Evolutionary conservation across 2,113 vertebrate species (phyloP).

Genomic region (Syngnathoides biaculeatus): DNA sequence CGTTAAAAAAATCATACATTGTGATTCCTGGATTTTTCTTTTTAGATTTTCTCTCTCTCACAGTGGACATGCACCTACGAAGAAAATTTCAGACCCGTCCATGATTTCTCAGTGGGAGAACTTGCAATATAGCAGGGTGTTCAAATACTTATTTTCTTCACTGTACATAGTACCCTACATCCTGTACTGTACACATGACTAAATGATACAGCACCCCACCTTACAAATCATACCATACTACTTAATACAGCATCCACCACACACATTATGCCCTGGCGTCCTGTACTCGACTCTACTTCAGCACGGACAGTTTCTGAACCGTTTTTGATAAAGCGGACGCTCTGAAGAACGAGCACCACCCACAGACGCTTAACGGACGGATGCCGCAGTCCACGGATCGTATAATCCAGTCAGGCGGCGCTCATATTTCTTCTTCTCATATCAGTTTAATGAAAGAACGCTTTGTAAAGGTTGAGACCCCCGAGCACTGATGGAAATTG

Average conservation of each 20-base stretch:
- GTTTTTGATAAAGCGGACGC: not conserved
- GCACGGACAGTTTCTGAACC: not conserved
- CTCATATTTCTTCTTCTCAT: not conserved
- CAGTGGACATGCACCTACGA: too few species aligned
- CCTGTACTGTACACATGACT: not conserved
- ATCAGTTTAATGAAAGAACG: not conserved
- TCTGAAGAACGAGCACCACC: not conserved
- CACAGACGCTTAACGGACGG: not conserved
- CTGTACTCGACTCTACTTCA: too few species aligned
- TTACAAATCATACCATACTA: not conserved
- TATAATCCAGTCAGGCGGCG: not conserved
- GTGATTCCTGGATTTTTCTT: too few species aligned
- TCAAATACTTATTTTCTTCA: too few species aligned
- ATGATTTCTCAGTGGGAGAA: too few species aligned
- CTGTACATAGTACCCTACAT: too few species aligned
- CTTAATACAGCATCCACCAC: not conserved
- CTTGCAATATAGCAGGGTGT: too few species aligned
- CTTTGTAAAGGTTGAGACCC: not conserved
- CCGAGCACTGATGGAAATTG: not conserved
- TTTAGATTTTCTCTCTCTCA: too few species aligned
- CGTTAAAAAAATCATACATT: too few species aligned
- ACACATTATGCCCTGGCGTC: not conserved
- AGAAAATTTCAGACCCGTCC: too few species aligned
- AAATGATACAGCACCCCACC: not conserved
- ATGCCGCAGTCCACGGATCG: not conserved